Evolutionary conservation across 2,888 invertebrate species (phyloP).

Genomic region (Catonia carolina): DNA sequence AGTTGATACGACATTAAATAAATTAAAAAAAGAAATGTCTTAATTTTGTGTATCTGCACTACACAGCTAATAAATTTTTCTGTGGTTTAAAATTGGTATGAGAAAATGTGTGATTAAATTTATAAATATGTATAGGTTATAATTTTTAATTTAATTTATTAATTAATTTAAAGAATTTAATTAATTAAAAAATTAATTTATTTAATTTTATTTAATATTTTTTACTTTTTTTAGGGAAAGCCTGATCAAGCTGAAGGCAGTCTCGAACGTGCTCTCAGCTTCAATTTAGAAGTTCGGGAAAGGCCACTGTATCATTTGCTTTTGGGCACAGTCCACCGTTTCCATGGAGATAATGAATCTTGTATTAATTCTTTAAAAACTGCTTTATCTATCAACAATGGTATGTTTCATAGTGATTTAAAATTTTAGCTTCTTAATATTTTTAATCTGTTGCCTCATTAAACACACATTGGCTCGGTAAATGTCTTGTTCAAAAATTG

Average conservation of each 20-base stretch:
- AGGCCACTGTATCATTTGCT: constrained; percentile 86
- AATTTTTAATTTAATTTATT: no score
- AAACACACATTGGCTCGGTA: background rate
- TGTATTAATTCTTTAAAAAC: constrained; percentile 67
- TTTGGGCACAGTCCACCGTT: constrained; percentile 73
- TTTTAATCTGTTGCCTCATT: constrained; percentile 27
- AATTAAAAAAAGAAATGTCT: no score
- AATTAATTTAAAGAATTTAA: no score
- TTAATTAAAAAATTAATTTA: no score
- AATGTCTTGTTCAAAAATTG: no score
- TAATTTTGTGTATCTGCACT: no score
- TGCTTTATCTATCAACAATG: constrained; percentile 45
- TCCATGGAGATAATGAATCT: constrained; percentile 60
- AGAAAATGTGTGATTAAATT: no score
- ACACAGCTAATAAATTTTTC: no score
- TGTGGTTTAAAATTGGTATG: no score
- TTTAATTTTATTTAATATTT: constrained; percentile 18
- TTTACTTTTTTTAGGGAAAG: constrained; percentile 51
- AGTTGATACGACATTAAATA: no score
- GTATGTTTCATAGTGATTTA: constrained; percentile 40
- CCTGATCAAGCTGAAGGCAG: constrained; percentile 75
- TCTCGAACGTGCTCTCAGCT: constrained; percentile 82
- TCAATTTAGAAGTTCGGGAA: constrained; percentile 87
- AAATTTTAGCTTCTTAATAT: constrained; percentile 53
- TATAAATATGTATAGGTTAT: no score